phyloP scores from a whole-genome alignment of 2,888 invertebrate genomes.

The Aromia moschata region DNA sequence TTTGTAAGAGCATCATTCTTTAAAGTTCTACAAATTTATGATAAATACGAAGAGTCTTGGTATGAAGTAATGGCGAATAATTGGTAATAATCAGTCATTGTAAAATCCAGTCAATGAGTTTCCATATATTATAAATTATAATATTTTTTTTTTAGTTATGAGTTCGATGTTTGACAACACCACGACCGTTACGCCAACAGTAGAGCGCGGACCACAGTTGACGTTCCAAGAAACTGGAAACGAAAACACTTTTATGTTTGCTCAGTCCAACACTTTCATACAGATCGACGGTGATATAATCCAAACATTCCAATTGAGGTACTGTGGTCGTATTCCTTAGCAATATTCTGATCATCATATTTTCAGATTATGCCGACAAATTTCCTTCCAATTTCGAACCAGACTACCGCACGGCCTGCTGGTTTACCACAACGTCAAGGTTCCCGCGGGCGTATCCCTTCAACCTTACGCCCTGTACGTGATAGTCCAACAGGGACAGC shows the following conservation, averaged over 20 bases:
- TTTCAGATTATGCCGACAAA: conserved; percentile 83
- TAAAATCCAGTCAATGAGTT: too few species aligned
- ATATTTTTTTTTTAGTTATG: too few species aligned
- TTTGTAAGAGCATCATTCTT: too few species aligned
- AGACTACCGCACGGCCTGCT: conserved; percentile 86
- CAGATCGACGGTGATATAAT: conserved; percentile 91
- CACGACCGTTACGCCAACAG: conserved; percentile 77
- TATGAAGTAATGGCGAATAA: too few species aligned
- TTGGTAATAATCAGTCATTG: too few species aligned
- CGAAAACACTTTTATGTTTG: conserved; percentile 90
- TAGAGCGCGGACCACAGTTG: conserved; percentile 79
- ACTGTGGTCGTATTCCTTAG: too few species aligned
- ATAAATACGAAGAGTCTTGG: too few species aligned
- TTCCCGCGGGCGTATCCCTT: conserved; percentile 79
- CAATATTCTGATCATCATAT: background rate
- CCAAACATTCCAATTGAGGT: conserved; percentile 90
- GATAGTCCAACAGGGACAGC: conserved; percentile 89
- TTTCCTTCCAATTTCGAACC: conserved; percentile 89
- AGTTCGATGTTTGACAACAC: too few species aligned
- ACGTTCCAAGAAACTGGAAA: conserved; percentile 88
- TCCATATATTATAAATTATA: too few species aligned
- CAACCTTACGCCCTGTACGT: conserved; percentile 91
- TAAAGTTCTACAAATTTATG: too few species aligned
- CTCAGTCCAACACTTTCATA: conserved; percentile 89
- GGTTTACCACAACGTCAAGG: conserved; percentile 91